A percentile compares a stretch with the other conserved stretches of the same genome.
Evolutionary conservation across 1,140 invertebrate species (phyloP).

Genomic region (Trigoniulus corallinus): DNA sequence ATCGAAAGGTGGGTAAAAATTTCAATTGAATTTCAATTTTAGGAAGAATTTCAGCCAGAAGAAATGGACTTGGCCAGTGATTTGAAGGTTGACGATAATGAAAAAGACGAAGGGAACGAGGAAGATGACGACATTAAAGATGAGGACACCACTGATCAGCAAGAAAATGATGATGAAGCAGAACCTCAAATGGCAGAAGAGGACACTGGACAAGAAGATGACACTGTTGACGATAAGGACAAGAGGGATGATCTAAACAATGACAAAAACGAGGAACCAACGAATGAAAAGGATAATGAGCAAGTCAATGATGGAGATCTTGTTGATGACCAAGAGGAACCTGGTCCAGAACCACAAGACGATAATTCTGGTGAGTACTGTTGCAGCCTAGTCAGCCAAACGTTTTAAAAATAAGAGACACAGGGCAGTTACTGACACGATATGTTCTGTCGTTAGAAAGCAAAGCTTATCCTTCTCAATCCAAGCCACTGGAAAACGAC

Average conservation of each 20-base stretch:
- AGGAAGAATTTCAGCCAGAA: constrained; percentile 47
- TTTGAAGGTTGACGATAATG: constrained; percentile 60
- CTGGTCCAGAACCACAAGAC: constrained; percentile 14
- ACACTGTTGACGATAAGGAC: constrained; percentile 17
- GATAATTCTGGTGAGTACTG: no score
- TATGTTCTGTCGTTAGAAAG: neutral
- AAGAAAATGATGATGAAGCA: constrained; percentile 16
- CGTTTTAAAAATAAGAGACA: no score
- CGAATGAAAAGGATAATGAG: constrained; percentile 15
- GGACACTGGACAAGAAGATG: neutral
- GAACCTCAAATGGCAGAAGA: constrained; percentile 11
- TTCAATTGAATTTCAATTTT: no score
- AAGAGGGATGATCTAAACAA: constrained; percentile 17
- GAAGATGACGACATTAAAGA: constrained; percentile 47
- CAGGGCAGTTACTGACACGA: no score
- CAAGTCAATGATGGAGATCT: constrained; percentile 14
- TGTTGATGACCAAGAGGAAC: constrained; percentile 10
- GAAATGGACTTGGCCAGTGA: constrained; percentile 73
- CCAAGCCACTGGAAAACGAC: neutral
- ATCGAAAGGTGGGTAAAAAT: no score
- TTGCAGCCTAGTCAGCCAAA: no score
- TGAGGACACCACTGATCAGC: constrained; percentile 16
- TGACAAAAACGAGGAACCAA: constrained; percentile 13
- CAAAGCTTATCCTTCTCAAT: neutral
- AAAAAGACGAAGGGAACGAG: constrained; percentile 21